Evolutionary conservation across 2,113 vertebrate species (phyloP), one percentile per base, ranked within the genome.

Genomic region (Calcarius ornatus): DNA sequence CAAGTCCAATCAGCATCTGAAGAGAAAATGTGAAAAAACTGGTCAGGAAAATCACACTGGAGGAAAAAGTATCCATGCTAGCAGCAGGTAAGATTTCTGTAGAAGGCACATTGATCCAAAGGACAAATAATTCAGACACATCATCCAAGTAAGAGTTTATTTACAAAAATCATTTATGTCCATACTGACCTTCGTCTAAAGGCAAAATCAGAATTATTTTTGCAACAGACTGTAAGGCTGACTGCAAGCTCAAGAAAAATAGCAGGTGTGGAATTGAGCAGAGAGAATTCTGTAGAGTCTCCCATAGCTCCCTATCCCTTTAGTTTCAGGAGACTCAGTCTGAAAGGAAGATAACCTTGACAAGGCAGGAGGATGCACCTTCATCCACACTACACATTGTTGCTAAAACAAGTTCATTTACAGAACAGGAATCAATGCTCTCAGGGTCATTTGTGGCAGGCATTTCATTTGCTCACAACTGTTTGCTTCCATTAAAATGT

Each of bases 1-100:
- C 99, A 23, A 99, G 98, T 64, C 99, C 99, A 79, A 99, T 99
- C 95, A 99, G 98, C 99, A 99, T 99, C 99, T 99, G 81, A 51
- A 76, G 53, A 97, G 16, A 59, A 73, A 94, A 92, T 3, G 35
- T 42, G 35, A 76, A 96, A 79, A 81, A 76, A 92, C 0, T 25
- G 31, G 80, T 88, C 37, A 96, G 37, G 48, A 24, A 94, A 88
- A 65, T 64, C 13, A 30, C 53, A 48, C 1, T 48, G 43, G 45
- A 71, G 4, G 31, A 78, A 59, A 6, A 15, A 70, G 7, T 19
- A 83, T 17, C 33, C 64, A 81, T 57, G 33, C 28, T 30, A 60
- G 20, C 24, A 63, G 50, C 30, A 73, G 3, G 10, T 15, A 87
- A 69, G 22, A 81, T 24, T 66, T 89, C 56, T 54, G 50, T 0